A percentile compares a stretch with the other conserved stretches of the same genome.
phyloP scores from a whole-genome alignment of 2,888 invertebrate genomes.

The Lasioglossum pauxillum region DNA sequence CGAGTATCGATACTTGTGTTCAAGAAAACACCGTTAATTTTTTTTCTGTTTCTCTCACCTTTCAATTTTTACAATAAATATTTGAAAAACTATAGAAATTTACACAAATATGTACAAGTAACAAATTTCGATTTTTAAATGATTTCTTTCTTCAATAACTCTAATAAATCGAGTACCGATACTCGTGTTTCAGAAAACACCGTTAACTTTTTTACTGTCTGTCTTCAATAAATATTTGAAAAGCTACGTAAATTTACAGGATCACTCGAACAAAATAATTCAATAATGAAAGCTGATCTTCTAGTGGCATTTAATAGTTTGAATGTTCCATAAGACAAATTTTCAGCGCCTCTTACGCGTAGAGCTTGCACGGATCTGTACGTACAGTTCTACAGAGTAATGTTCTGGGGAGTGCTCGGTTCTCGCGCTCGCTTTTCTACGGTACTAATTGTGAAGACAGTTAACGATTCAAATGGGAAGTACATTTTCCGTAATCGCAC shows the following conservation, averaged over 20 bases:
- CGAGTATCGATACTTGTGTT: no score
- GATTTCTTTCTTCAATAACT: background rate
- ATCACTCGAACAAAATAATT: background rate
- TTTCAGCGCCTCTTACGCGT: background rate
- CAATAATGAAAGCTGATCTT: background rate
- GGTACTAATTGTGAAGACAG: slow-evolving; percentile 1
- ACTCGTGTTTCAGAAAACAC: background rate
- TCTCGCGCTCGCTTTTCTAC: background rate
- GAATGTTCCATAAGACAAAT: no score
- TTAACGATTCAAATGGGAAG: slow-evolving; percentile 29
- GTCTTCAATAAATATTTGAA: background rate
- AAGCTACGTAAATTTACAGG: background rate
- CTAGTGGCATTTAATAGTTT: background rate
- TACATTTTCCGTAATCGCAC: slow-evolving; percentile 25
- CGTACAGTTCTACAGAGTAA: background rate
- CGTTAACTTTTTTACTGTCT: background rate
- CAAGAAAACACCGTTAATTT: no score
- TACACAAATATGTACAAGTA: no score
- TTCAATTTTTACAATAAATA: no score
- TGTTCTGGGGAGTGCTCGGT: background rate
- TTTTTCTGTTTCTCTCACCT: background rate
- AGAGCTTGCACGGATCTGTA: background rate
- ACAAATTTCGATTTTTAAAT: background rate
- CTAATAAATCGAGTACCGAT: background rate
- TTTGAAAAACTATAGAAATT: no score